These are phyloP conservation scores for Lasioglossum morio DNA, from an alignment of 2,888 invertebrate species.

Conservation along the genomic window DNA sequence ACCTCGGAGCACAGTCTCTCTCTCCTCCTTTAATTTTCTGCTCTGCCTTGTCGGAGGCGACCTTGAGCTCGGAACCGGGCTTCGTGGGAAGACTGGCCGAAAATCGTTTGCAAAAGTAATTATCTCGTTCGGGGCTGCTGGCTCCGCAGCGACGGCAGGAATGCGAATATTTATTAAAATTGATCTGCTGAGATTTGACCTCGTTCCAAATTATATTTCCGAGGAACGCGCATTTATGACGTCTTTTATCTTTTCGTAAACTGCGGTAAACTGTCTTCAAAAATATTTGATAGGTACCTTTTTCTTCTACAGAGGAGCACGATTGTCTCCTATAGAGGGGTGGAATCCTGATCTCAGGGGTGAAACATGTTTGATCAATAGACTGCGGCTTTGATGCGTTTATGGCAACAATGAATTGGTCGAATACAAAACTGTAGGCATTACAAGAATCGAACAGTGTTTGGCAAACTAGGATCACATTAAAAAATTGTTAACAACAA, in stretches of 20 bases:
- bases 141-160: not conserved
- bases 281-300: no score
- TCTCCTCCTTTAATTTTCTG: not conserved
- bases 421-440: no score
- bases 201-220: not conserved
- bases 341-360: no score
- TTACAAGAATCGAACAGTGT: no score
- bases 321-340: no score
- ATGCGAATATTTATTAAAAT: not conserved
- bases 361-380: no score
- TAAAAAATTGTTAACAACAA: no score
- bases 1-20: not conserved
- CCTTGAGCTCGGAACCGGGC: not conserved
- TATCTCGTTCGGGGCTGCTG: not conserved
- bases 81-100: constrained; percentile 5
- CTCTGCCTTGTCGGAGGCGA: not conserved
- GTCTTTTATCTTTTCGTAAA: not conserved
- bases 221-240: not conserved
- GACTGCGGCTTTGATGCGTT: no score
- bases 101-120: constrained; percentile 1
- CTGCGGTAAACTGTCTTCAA: no score
- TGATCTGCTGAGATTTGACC: not conserved
- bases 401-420: no score
- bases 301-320: no score
- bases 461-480: no score